Evolutionary conservation across 2,113 vertebrate genomes (phyloP), one percentile per base, ranked within the genome.

Genomic region (Laticauda laticaudata): DNA sequence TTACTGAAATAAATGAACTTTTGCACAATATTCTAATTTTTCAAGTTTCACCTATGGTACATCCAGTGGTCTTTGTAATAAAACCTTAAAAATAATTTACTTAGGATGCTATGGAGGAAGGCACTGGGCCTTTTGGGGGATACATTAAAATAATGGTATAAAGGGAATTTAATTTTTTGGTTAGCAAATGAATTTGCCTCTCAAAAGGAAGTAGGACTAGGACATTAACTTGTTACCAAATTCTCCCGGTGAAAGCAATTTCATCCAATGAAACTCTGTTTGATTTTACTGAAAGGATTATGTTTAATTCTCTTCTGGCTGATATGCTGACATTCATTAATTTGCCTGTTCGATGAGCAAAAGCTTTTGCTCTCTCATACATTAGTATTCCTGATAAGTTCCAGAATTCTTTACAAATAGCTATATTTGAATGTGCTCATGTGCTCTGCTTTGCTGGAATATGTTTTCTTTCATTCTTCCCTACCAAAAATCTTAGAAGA

Each of bases 351-450:
- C 26, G 15, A n/a, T 21, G 69, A 81, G 11, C 45, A 87, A 53
- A 92, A 51, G 18, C 34, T 87, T 91, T 34, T 34, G 43, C 26
- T 86, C 5, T 20, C 11, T 23, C 11, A 59, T 59, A 59, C n/a
- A 85, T 57, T 29, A 86, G 69, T 7, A 48, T 81, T 92, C 48
- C 86, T 61, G n/a, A 23, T 56, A 39, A 23, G 1, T 87, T 51
- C 20, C 29, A 53, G 12, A 20, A 34, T 88, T 18, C 34, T 23
- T 85, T 53, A 39, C 6, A 0, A 0, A 39, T 9, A 14, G 53
- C 21, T 43, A 39, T 14, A 57, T 39, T 26, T 56, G 54, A 86
- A 55, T 64, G 9, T 53, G 51, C 4, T 45, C 75, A 43, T 81
- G 18, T 81, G 34, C 34, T 43, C 34, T 64, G 64, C 12, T 26